Evolutionary conservation across 2,113 vertebrate species (phyloP).

Genomic region (Antigone vipio): DNA sequence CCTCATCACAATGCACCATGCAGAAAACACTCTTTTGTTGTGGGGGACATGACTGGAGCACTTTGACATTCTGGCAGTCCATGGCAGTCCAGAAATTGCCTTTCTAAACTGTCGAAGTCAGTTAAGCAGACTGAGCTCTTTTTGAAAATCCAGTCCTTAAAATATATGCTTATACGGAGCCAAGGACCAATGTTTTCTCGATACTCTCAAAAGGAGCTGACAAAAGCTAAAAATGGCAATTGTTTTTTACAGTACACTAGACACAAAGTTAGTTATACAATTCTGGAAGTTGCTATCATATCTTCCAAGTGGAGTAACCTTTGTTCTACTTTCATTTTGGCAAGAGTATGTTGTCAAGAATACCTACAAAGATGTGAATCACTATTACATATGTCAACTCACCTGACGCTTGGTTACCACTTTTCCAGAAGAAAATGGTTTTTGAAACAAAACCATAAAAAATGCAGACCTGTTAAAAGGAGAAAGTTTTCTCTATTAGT

Average conservation of each 20-base stretch:
- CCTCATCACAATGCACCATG: accelerated
- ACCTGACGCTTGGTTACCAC: conserved; percentile 90
- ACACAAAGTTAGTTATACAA: not conserved
- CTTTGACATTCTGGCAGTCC: not conserved
- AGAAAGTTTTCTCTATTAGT: conserved; percentile 27
- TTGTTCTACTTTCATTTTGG: not conserved
- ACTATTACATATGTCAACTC: not conserved
- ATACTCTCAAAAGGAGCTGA: not conserved
- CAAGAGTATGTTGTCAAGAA: not conserved
- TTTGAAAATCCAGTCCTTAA: not conserved
- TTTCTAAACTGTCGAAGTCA: not conserved
- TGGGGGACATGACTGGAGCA: not conserved
- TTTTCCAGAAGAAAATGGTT: conserved; percentile 96
- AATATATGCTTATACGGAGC: not conserved
- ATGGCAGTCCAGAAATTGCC: not conserved
- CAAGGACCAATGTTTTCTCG: not conserved
- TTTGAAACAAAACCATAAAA: conserved; percentile 96
- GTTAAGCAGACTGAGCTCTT: not conserved
- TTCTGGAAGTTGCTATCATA: not conserved
- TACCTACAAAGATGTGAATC: not conserved
- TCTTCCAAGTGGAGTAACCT: not conserved
- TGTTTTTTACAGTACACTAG: not conserved
- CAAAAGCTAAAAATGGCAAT: not conserved
- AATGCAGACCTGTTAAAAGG: conserved; percentile 82
- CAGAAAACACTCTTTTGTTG: not conserved